Evolutionary conservation across 2,113 vertebrate species (phyloP).

Genomic region (Campylorhamphus procurvoides): DNA sequence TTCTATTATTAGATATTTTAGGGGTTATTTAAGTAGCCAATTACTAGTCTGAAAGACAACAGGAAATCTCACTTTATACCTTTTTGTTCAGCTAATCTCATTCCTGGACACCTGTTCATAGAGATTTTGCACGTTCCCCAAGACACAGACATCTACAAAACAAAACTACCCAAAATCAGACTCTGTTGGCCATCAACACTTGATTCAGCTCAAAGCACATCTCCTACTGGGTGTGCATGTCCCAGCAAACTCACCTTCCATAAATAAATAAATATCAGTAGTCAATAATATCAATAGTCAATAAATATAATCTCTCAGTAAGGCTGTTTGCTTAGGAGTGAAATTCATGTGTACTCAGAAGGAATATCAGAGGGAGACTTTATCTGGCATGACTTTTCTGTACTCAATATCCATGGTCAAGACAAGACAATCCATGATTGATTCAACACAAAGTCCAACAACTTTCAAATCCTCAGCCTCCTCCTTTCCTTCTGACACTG

Average conservation of each 20-base stretch:
- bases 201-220: background rate
- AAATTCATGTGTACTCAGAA: background rate
- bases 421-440: background rate
- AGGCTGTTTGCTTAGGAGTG: background rate
- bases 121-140: background rate
- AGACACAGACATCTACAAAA: background rate
- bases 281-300: too few species aligned
- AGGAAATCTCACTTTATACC: background rate
- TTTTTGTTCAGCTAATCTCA: background rate
- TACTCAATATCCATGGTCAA: background rate
- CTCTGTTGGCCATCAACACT: background rate
- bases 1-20: background rate
- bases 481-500: background rate
- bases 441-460: background rate
- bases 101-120: background rate
- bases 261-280: too few species aligned
- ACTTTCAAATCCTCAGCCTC: background rate
- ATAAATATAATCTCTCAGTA: background rate
- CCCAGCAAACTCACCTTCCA: background rate
- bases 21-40: background rate
- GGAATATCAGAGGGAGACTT: background rate
- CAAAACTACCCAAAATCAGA: background rate
- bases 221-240: fast-evolving
- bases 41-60: background rate
- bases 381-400: background rate